These are phyloP conservation scores for Tokudaia muenninki DNA, from an alignment of 2,797 vertebrate species.

Conservation along the genomic window DNA sequence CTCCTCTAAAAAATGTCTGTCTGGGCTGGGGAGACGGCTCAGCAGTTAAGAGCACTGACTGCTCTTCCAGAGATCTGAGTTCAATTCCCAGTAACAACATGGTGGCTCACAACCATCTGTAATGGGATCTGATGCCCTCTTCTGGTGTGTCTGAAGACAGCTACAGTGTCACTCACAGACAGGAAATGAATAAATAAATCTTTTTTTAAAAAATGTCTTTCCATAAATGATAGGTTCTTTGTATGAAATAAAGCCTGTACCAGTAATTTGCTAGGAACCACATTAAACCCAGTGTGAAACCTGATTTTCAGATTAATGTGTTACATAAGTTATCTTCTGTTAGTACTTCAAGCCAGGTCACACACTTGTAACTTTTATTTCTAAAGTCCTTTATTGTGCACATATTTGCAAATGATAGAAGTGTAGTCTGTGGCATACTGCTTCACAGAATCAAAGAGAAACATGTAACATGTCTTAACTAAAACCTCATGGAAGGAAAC, in stretches of 20 bases:
- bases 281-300: neutral
- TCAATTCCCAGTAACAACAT: too few species aligned
- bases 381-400: neutral
- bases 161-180: too few species aligned
- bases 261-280: slow-evolving; percentile 8
- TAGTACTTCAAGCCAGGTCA: slow-evolving; percentile 28
- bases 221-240: neutral
- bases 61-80: too few species aligned
- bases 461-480: neutral
- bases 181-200: too few species aligned
- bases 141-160: too few species aligned
- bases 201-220: neutral
- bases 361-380: neutral
- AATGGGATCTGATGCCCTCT: too few species aligned
- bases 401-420: neutral
- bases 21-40: too few species aligned
- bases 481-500: neutral
- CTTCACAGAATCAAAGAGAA: slow-evolving; percentile 31
- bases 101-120: too few species aligned
- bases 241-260: neutral
- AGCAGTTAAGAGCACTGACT: too few species aligned
- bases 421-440: slow-evolving; percentile 15
- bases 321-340: neutral
- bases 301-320: slow-evolving; percentile 45
- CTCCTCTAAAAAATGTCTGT: neutral